Conservation (phyloP, 2,113 vertebrate species). For the Trinectes maculatus region DNA sequence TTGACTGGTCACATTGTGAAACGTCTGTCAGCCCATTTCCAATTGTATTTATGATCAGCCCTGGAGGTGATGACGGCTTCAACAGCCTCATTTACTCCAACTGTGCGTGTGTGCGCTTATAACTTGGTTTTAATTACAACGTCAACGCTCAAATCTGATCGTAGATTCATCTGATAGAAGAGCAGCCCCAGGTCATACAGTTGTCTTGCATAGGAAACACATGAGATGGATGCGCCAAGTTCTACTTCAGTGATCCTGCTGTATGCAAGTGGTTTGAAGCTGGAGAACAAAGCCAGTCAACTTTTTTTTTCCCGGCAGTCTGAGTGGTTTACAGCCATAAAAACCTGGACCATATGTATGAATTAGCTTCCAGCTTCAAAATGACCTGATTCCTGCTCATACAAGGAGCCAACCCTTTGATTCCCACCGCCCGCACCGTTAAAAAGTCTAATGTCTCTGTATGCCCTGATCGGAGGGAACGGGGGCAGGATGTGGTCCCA, state of each 20-base stretch:
- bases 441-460: conserved; percentile 51
- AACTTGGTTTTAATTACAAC: conserved; percentile 15
- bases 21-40: conserved; percentile 47
- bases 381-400: conserved; percentile 35
- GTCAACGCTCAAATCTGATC: conserved; percentile 11
- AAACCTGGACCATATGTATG: conserved; percentile 26
- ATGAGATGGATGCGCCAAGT: conserved; percentile 2
- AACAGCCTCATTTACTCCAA: not conserved
- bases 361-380: conserved; percentile 49
- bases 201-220: not conserved
- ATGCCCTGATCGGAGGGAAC: conserved; percentile 40
- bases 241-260: not conserved
- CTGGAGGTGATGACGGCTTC: conserved; percentile 40
- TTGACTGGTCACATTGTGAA: conserved; percentile 63
- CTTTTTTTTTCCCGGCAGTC: conserved; percentile 19
- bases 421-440: conserved; percentile 29
- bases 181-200: not conserved
- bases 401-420: conserved; percentile 55
- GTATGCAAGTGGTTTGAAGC: not conserved
- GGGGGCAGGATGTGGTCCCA: conserved; percentile 71
- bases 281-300: conserved; percentile 9
- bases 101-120: not conserved
- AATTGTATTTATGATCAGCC: conserved; percentile 37
- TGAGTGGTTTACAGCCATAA: conserved; percentile 26
- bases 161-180: conserved; percentile 1